Conservation (phyloP, 2,888 invertebrate genomes). For the Orthosia incerta region DNA sequence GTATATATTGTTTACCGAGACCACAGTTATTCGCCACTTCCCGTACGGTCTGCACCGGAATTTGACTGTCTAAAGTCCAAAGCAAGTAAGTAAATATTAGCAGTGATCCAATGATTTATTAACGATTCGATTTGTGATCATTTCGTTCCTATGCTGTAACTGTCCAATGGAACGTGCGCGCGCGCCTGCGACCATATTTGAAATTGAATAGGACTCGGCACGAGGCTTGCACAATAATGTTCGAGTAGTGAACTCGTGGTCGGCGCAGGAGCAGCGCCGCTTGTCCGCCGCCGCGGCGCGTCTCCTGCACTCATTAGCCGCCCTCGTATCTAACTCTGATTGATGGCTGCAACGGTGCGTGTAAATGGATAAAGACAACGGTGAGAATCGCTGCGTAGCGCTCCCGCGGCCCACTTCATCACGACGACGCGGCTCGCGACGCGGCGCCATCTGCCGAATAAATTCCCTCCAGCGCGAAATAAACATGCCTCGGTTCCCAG, state of each 20-base stretch:
- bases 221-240: slow-evolving; percentile 88
- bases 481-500: slow-evolving; percentile 48
- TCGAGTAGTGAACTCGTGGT: slow-evolving; percentile 76
- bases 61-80: slow-evolving; percentile 40
- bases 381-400: slow-evolving; percentile 61
- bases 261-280: slow-evolving; percentile 70
- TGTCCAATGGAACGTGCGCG: slow-evolving; percentile 83
- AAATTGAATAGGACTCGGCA: slow-evolving; percentile 88
- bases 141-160: slow-evolving; percentile 79
- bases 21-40: slow-evolving; percentile 15
- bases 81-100: slow-evolving; percentile 56
- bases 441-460: slow-evolving; percentile 43
- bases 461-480: slow-evolving; percentile 47
- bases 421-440: slow-evolving; percentile 29
- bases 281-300: slow-evolving; percentile 37
- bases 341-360: slow-evolving; percentile 57
- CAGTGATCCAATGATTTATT: slow-evolving; percentile 70
- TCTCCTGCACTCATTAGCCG: slow-evolving; percentile 52
- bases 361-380: slow-evolving; percentile 73
- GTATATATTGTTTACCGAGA: slow-evolving; percentile 18
- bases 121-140: slow-evolving; percentile 76
- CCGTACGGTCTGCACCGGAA: slow-evolving; percentile 26
- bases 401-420: slow-evolving; percentile 42
- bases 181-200: slow-evolving; percentile 87
- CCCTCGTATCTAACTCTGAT: slow-evolving; percentile 59